These are phyloP conservation scores for Batillaria attramentaria DNA, from an alignment of 1,140 invertebrate genomes.

Conservation along the genomic window DNA sequence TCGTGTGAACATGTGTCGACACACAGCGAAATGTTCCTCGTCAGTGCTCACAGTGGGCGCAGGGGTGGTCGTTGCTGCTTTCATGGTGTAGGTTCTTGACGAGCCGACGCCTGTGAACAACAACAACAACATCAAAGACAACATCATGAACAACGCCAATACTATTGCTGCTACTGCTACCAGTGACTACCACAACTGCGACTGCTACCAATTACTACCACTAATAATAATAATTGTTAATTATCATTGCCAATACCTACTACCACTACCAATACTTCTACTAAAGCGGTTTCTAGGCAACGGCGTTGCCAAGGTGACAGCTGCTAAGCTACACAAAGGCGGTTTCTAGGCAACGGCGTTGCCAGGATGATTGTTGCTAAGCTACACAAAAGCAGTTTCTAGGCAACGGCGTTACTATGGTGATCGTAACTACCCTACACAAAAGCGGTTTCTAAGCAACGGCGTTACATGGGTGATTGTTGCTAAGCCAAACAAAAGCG, in stretches of 20 bases:
- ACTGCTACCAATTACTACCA: not conserved
- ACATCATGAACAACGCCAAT: not conserved
- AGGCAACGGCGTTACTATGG: not conserved
- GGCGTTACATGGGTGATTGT: not conserved
- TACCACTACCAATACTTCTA: no score
- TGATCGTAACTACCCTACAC: not conserved
- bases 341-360: no score
- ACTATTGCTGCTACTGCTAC: not conserved
- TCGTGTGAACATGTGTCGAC: not conserved
- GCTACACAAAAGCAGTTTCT: no score
- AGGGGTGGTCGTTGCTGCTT: not conserved
- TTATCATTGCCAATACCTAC: no score
- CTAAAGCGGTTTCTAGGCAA: no score
- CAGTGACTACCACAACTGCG: not conserved
- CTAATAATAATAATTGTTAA: no score
- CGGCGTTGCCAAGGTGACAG: no score
- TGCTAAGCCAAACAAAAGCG: not conserved
- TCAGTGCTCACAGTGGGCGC: conserved; percentile 18
- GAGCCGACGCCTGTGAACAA: not conserved
- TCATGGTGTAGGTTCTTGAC: not conserved
- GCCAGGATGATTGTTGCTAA: no score
- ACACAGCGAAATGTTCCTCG: not conserved
- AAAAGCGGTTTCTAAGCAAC: no score
- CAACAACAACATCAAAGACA: not conserved
- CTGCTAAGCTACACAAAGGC: no score